Percentiles rank a stretch among this genome's conserved stretches.
Conservation (phyloP, 2,888 invertebrate species). For the Dinocampus coccinellae region DNA sequence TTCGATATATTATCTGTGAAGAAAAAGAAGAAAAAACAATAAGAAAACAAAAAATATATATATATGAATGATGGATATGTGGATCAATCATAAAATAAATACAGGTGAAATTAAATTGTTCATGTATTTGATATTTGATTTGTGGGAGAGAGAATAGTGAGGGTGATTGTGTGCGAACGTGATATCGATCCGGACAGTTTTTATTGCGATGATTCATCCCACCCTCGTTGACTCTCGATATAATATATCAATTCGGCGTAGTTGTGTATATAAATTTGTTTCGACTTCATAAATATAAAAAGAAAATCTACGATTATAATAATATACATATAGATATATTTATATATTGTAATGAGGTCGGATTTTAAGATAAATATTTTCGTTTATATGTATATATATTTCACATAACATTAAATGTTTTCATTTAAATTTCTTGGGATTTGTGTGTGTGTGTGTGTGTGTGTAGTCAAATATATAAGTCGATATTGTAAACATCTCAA, state of each 20-base stretch:
- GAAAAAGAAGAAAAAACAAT: slow-evolving; percentile 1
- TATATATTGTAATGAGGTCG: slow-evolving; percentile 11
- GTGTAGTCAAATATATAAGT: slow-evolving; percentile 20
- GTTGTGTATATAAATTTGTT: slow-evolving; percentile 1
- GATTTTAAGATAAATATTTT: slow-evolving; percentile 14
- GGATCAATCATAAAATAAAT: neutral
- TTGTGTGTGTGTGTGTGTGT: neutral
- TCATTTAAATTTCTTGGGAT: slow-evolving; percentile 12
- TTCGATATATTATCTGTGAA: slow-evolving; percentile 6
- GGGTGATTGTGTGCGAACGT: slow-evolving; percentile 26
- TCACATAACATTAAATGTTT: neutral
- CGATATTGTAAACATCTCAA: neutral
- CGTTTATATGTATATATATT: neutral
- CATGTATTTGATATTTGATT: neutral
- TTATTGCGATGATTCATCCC: slow-evolving; percentile 57
- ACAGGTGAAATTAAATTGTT: neutral
- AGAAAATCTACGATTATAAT: neutral
- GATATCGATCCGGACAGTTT: slow-evolving; percentile 53
- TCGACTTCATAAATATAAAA: slow-evolving; percentile 9
- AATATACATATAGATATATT: too few relatives aligned
- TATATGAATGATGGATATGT: neutral
- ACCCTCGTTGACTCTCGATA: slow-evolving; percentile 29
- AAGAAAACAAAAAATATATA: neutral
- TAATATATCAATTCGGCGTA: slow-evolving; percentile 7
- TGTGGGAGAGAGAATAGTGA: neutral